phyloP scores from a whole-genome alignment of 2,797 vertebrate species.

The Momotus momota region DNA sequence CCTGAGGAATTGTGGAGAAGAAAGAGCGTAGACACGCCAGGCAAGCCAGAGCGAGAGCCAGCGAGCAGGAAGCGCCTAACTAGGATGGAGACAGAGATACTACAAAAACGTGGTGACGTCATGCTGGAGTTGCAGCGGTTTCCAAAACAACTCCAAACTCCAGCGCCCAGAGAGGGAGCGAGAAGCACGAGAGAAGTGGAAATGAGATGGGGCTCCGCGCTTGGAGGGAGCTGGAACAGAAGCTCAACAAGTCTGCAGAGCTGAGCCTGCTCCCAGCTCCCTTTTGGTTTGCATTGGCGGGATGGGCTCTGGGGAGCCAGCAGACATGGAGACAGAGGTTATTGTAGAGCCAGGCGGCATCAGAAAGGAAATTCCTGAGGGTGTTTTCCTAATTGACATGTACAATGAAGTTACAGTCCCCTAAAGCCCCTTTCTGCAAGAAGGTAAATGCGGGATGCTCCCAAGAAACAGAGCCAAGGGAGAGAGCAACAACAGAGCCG shows the following conservation, averaged over 20 bases:
- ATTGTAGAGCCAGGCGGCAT: conserved; percentile 33
- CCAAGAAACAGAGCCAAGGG: conserved; percentile 1
- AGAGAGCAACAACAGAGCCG: conserved; percentile 20
- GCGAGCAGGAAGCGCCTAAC: conserved; percentile 74
- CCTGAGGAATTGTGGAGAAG: conserved; percentile 43
- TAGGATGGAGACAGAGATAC: conserved; percentile 77
- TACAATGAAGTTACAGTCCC: conserved; percentile 43
- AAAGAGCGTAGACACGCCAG: conserved; percentile 30
- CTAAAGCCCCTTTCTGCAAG: background rate
- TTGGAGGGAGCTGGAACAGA: conserved; percentile 22
- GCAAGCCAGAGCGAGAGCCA: conserved; percentile 48
- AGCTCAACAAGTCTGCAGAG: background rate
- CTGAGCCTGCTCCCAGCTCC: conserved; percentile 25
- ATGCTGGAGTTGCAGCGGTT: conserved; percentile 40
- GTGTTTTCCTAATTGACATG: conserved; percentile 34
- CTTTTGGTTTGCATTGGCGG: background rate
- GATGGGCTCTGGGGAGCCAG: background rate
- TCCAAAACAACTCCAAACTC: conserved; percentile 69
- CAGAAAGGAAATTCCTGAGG: conserved; percentile 54
- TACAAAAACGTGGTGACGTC: conserved; percentile 52
- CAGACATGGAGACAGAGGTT: background rate
- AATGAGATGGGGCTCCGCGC: background rate
- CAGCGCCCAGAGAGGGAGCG: background rate
- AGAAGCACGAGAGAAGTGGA: conserved; percentile 13
- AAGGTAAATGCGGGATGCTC: conserved; percentile 43